Conservation (phyloP, 1,140 invertebrate species). For the Vanessa tameamea region DNA sequence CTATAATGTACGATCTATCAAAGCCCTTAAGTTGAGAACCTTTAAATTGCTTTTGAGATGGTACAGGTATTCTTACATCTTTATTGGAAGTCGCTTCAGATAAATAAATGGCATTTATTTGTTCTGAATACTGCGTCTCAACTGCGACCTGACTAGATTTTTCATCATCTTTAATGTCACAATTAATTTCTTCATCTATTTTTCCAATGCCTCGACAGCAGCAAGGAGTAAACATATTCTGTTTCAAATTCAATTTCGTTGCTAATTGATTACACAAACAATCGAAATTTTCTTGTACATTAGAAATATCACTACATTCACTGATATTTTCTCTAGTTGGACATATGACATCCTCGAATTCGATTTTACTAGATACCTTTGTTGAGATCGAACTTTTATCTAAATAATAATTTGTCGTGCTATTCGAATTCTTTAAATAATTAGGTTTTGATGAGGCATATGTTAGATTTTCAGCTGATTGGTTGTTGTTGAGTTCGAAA, state of each 20-base stretch:
- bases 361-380: constrained; percentile 16
- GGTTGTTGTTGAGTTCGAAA: constrained; percentile 35
- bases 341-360: constrained; percentile 11
- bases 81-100: background rate
- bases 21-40: background rate
- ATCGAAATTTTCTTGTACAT: constrained; percentile 2
- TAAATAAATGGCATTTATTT: background rate
- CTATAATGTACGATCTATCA: background rate
- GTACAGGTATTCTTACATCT: background rate
- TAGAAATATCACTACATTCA: constrained; percentile 24
- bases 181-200: constrained; percentile 45
- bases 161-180: constrained; percentile 40
- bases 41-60: background rate
- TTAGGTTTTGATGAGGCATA: constrained; percentile 45
- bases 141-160: constrained; percentile 42
- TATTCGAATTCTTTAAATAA: constrained; percentile 48
- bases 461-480: constrained; percentile 46
- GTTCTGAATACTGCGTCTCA: constrained; percentile 45
- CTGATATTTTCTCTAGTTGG: constrained; percentile 44
- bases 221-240: constrained; percentile 26
- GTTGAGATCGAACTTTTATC: constrained; percentile 37
- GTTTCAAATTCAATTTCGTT: constrained; percentile 46
- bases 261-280: constrained; percentile 50
- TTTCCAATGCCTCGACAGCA: constrained; percentile 39
- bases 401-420: constrained; percentile 49